Base-by-base conservation (phyloP, 2,797 vertebrate genomes). In the Silurus lanzhouensis region DNA sequence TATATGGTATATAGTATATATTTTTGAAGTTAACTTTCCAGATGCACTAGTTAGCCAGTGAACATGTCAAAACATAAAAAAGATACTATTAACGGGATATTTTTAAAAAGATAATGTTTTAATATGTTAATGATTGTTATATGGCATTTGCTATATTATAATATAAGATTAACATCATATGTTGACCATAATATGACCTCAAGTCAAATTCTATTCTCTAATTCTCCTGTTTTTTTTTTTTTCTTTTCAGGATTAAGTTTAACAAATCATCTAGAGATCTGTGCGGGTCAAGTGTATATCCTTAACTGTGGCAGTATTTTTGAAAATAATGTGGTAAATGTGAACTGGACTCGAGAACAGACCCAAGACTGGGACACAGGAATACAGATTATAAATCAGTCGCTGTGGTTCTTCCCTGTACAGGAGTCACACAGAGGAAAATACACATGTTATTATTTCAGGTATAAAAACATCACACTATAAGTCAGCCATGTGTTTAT, bases 391-490 rank as follows among this genome's bases (percentile, higher is more conserved):
- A 90, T 83, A 71, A 79, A 86, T 0, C 71, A 88, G 0, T 0
- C 64, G 0, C 88, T 96, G 81, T 94, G 90, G 92, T 95, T 96
- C 81, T 76, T 93, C 6, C 94, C 94, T 13, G 88, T 92, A 20
- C 83, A 90, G 55, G 44, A 81, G 19, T 86, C 85, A 58, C 94
- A 96, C 83, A 70, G 76, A 1, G 95, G 93, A 85, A 83, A 19
- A 19, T 96, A 95, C 91, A 88, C 82, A 4, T 96, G 95, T 89
- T 38, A 91, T 88, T 88, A 91, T 88, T 88, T 58, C 86, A 92
- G 92, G 95, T 95, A 91, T 0, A 63, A 25, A 10, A 38, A 57
- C 71, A 27, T 9, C 52, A 48, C 25, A 70, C 67, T 63, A 8
- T 52, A 48, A 57, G 52, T 46, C 6, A 25, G 1, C 15, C 15